These are phyloP conservation scores for Muschampia plurimacula DNA, from an alignment of 2,888 invertebrate species.

Conservation along the genomic window DNA sequence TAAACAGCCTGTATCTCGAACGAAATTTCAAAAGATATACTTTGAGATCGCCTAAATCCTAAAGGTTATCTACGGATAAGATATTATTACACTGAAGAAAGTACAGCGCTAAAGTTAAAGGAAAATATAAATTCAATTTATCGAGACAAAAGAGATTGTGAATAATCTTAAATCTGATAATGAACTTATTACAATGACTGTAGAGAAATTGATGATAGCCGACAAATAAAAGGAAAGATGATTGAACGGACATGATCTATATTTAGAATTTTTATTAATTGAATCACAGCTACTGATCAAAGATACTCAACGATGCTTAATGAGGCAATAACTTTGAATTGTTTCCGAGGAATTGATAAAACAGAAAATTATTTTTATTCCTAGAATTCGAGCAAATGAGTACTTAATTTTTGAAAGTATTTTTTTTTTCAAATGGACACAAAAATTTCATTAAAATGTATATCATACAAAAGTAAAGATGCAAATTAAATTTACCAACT, in stretches of 20 bases:
- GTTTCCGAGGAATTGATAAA: background rate
- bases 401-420: too few species aligned
- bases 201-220: conserved; percentile 18
- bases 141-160: conserved; percentile 2
- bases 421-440: too few species aligned
- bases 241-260: background rate
- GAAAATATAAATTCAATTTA: conserved; percentile 4
- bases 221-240: conserved; percentile 5
- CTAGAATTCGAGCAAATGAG: too few species aligned
- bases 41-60: conserved; percentile 8
- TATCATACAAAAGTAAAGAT: too few species aligned
- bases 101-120: background rate
- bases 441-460: too few species aligned
- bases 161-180: conserved; percentile 12
- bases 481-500: too few species aligned
- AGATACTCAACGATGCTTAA: conserved; percentile 8
- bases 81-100: background rate
- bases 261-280: conserved; percentile 18
- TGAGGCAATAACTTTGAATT: conserved; percentile 1
- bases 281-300: conserved; percentile 18
- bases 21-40: conserved; percentile 18
- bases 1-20: conserved; percentile 35
- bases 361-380: background rate
- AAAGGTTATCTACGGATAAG: conserved; percentile 24
- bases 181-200: conserved; percentile 8